Percentiles rank a stretch among this genome's conserved stretches.
These are phyloP conservation scores for Baccha elongata DNA, from an alignment of 2,888 invertebrate genomes.

Conservation along the genomic window DNA sequence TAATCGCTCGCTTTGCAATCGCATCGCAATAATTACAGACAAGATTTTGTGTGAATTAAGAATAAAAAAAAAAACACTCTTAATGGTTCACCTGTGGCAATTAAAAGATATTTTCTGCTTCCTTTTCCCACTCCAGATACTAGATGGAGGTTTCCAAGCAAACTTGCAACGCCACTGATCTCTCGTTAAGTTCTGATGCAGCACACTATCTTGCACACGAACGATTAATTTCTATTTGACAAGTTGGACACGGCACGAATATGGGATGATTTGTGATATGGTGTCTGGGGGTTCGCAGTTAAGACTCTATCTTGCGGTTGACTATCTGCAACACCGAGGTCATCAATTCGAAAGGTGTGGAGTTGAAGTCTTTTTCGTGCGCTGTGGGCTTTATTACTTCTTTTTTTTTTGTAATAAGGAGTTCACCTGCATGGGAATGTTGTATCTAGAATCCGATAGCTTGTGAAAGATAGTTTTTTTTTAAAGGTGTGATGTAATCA, in stretches of 20 bases:
- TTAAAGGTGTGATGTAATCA: conserved; percentile 53
- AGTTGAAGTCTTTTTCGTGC: conserved; percentile 35
- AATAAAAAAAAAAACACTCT: conserved; percentile 26
- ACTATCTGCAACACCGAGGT: conserved; percentile 61
- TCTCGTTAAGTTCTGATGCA: conserved; percentile 19
- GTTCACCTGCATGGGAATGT: conserved; percentile 46
- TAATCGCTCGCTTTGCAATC: conserved; percentile 53
- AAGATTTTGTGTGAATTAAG: conserved; percentile 30
- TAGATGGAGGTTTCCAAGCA: conserved; percentile 5
- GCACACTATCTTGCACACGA: conserved; percentile 66
- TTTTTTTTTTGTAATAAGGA: conserved; percentile 3
- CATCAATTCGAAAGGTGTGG: conserved; percentile 68
- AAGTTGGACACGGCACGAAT: conserved; percentile 72
- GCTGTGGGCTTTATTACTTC: conserved; percentile 13
- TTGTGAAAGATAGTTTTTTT: conserved; percentile 42
- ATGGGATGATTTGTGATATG: conserved; percentile 69
- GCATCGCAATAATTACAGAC: conserved; percentile 49
- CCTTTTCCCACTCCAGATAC: conserved; percentile 56
- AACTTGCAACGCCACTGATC: conserved; percentile 23
- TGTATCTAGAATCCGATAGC: conserved; percentile 29
- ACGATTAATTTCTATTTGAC: conserved; percentile 69
- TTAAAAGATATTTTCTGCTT: conserved; percentile 61
- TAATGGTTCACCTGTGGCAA: conserved; percentile 68
- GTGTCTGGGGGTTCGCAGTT: conserved; percentile 24
- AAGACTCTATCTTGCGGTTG: conserved; percentile 36